A percentile compares a stretch with the other conserved stretches of the same genome.
phyloP scores from a whole-genome alignment of 2,797 vertebrate species.

The Antennarius maculatus region DNA sequence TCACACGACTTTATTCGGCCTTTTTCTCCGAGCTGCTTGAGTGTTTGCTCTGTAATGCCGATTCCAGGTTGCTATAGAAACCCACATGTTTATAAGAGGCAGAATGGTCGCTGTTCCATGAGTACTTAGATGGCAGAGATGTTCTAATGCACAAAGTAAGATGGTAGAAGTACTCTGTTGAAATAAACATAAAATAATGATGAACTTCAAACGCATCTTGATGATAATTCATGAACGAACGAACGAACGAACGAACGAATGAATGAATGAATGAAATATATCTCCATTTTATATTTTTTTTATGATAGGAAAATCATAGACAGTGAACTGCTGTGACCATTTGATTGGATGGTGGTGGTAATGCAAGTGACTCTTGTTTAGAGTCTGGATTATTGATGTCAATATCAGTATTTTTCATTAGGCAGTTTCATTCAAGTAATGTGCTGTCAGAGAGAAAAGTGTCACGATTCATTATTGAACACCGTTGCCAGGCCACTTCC shows the following conservation, averaged over 20 bases:
- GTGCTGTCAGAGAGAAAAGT: neutral
- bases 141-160: constrained; percentile 1
- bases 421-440: neutral
- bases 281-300: too few species aligned
- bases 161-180: too few species aligned
- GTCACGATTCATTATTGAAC: neutral
- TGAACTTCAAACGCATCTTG: too few species aligned
- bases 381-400: too few species aligned
- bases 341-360: neutral
- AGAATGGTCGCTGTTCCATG: constrained; percentile 30
- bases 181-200: too few species aligned
- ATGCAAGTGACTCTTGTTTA: neutral
- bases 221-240: too few species aligned
- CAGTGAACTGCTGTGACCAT: neutral
- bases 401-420: too few species aligned
- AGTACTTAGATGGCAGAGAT: constrained; percentile 16
- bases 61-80: constrained; percentile 76
- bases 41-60: constrained; percentile 74
- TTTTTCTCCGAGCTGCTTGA: constrained; percentile 54
- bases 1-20: constrained; percentile 42
- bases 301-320: neutral
- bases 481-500: neutral
- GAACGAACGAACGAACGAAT: too few species aligned
- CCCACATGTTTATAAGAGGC: constrained; percentile 71
- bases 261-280: too few species aligned